Evolutionary conservation across 2,888 invertebrate genomes (phyloP).

Genomic region (Aelia acuminata): DNA sequence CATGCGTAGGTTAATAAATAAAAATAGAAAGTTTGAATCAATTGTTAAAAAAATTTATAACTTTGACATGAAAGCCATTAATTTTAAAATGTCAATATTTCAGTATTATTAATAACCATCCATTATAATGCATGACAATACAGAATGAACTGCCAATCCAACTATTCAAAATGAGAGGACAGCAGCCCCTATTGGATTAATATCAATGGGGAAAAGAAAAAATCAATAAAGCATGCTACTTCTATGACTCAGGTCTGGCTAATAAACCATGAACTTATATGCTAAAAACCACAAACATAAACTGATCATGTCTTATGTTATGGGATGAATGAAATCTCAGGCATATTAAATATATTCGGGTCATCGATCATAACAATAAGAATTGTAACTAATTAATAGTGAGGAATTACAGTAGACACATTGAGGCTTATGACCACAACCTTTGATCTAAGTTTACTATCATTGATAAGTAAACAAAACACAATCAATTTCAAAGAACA

Average conservation of each 20-base stretch:
- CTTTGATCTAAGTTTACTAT: neutral
- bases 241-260: neutral
- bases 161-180: slow-evolving; percentile 15
- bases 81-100: slow-evolving; percentile 27
- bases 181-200: slow-evolving; percentile 17
- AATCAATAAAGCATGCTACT: slow-evolving; percentile 14
- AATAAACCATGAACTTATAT: neutral
- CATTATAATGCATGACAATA: neutral
- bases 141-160: neutral
- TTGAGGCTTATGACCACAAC: neutral
- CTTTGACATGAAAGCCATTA: neutral
- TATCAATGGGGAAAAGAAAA: slow-evolving; percentile 3
- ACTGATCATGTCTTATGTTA: neutral
- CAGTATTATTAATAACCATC: neutral
- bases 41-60: neutral
- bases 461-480: neutral
- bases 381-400: neutral
- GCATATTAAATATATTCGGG: no score
- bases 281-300: neutral
- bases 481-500: neutral
- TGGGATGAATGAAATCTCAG: neutral
- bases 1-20: neutral
- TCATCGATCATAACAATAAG: neutral
- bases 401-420: neutral
- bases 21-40: neutral